Evolutionary conservation across 2,113 vertebrate genomes (phyloP).

Genomic region (Plecotus auritus): DNA sequence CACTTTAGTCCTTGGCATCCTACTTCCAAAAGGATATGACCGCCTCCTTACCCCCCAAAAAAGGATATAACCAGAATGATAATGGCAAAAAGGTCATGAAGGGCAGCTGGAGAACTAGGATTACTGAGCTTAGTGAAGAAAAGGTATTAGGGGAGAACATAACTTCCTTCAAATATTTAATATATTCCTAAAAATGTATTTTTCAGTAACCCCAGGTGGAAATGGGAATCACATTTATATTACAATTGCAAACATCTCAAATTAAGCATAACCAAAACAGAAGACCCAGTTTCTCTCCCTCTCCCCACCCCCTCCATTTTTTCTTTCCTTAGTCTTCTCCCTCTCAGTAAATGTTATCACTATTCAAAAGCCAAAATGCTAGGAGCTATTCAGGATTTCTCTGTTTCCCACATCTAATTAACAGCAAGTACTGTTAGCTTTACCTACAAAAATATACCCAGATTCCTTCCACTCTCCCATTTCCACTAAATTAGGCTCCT

Average conservation of each 20-base stretch:
- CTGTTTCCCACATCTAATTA: background rate
- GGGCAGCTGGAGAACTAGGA: background rate
- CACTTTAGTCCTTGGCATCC: background rate
- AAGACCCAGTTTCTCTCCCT: background rate
- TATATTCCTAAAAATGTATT: background rate
- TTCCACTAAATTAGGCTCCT: background rate
- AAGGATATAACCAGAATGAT: background rate
- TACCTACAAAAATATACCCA: background rate
- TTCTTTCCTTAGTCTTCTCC: background rate
- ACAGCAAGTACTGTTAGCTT: background rate
- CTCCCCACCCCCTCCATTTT: background rate
- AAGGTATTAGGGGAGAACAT: background rate
- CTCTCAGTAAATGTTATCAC: background rate
- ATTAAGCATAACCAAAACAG: background rate
- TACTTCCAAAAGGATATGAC: background rate
- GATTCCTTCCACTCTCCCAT: background rate
- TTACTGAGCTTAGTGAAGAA: background rate
- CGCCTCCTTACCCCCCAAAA: background rate
- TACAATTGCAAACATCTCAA: background rate
- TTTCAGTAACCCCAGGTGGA: background rate
- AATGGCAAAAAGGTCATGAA: background rate
- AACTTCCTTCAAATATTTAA: background rate
- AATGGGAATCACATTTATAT: background rate
- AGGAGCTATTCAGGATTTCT: background rate
- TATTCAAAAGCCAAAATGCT: background rate